These are phyloP conservation scores for Notoglanidium macrostoma DNA, from an alignment of 2,797 vertebrate genomes.

Conservation along the genomic window DNA sequence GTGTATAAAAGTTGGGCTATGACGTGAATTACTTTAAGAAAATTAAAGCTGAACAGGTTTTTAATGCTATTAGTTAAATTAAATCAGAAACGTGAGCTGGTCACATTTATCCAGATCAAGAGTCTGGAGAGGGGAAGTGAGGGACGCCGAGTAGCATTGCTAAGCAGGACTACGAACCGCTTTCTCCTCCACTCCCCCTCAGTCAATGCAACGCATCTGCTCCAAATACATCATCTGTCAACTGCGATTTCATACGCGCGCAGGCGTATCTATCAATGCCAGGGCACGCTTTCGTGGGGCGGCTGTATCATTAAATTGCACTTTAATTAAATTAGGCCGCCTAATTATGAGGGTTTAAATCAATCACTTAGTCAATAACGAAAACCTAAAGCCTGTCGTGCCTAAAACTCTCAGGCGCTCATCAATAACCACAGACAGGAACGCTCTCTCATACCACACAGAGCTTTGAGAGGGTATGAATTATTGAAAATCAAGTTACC, in stretches of 20 bases:
- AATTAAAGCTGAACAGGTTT: slow-evolving; percentile 70
- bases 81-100: slow-evolving; percentile 71
- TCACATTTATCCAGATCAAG: slow-evolving; percentile 70
- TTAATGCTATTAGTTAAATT: slow-evolving; percentile 78
- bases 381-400: slow-evolving; percentile 67
- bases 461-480: slow-evolving; percentile 72
- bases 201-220: slow-evolving; percentile 57
- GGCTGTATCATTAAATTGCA: slow-evolving; percentile 80
- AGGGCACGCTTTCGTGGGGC: slow-evolving; percentile 71
- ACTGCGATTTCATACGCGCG: slow-evolving; percentile 73
- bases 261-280: slow-evolving; percentile 78
- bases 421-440: slow-evolving; percentile 74
- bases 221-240: slow-evolving; percentile 71
- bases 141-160: slow-evolving; percentile 47
- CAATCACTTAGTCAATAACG: slow-evolving; percentile 80
- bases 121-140: slow-evolving; percentile 47
- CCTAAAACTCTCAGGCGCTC: slow-evolving; percentile 66
- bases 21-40: slow-evolving; percentile 66
- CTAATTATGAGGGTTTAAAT: slow-evolving; percentile 83
- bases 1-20: slow-evolving; percentile 63
- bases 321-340: slow-evolving; percentile 81
- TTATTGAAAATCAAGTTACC: slow-evolving; percentile 74
- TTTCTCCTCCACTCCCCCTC: slow-evolving; percentile 44
- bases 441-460: slow-evolving; percentile 60
- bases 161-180: slow-evolving; percentile 35